These are phyloP conservation scores for Petroica traversi DNA, from an alignment of 2,113 vertebrate species.

Conservation along the genomic window DNA sequence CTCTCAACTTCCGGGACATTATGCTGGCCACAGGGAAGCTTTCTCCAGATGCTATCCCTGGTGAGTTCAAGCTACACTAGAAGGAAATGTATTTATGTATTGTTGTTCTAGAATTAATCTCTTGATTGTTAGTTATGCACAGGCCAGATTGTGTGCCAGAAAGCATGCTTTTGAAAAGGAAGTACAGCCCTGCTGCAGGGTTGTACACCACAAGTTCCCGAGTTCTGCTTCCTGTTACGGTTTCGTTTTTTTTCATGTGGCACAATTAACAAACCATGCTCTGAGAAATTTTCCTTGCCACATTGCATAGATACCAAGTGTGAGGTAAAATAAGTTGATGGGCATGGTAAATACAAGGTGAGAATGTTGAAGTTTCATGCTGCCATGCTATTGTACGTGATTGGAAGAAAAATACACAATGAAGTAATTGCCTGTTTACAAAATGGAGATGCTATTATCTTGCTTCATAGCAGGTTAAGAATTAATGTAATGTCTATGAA, in stretches of 20 bases:
- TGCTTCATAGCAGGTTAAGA: background rate
- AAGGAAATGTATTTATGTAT: background rate
- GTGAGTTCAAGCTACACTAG: constrained; percentile 58
- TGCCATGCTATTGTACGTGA: background rate
- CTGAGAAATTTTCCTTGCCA: background rate
- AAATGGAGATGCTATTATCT: background rate
- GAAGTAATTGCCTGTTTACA: background rate
- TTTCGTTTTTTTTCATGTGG: background rate
- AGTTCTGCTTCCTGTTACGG: background rate
- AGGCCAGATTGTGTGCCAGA: background rate
- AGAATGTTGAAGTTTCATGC: background rate
- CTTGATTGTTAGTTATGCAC: background rate
- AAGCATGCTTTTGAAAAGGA: background rate
- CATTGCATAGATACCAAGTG: background rate
- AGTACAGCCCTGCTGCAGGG: background rate
- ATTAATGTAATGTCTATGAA: background rate
- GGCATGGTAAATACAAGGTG: background rate
- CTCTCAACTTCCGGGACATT: constrained; percentile 94
- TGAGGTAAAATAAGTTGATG: background rate
- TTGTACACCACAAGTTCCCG: background rate
- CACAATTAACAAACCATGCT: background rate
- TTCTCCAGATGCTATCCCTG: constrained; percentile 93
- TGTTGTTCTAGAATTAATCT: background rate
- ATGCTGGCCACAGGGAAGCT: constrained; percentile 97
- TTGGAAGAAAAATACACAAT: background rate